Base-by-base conservation (phyloP, 2,888 invertebrate genomes). In the Luperina nickerlii region DNA sequence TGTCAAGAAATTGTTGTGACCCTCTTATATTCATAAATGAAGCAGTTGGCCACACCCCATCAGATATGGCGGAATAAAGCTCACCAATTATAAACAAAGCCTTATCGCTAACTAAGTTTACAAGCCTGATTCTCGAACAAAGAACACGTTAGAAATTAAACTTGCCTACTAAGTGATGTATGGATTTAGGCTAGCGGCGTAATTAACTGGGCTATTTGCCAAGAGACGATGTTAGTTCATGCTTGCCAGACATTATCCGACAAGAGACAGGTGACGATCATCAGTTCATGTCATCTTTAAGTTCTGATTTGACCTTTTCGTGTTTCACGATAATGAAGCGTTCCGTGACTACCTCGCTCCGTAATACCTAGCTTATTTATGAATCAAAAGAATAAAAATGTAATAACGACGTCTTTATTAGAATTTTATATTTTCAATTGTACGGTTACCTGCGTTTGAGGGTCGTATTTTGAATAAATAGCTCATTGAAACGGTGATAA, bases 31-130 rank as follows among this genome's bases (percentile, higher is more conserved):
- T 87, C 82, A 89, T 89, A 88, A 89, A 86, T 84, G 86, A 89
- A 89, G 82, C 87, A 79, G 84, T 83, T 81, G 72, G 80, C 63
- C 69, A 77, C 72, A 79, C 83, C 82, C 88, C 68, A 89, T 89
- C 89, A 79, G 89, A 89, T 89, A 89, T 81, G 75, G 76, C 69
- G 69, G 79, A 79, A 88, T 88, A 85, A 89, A 82, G 87, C 82
- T 87, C 73, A 81, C 83, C 81, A 88, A 88, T 88, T 89, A 89
- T 81, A 89, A 88, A 89, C 89, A 89, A 89, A 75, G 75, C 73
- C 82, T 87, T 90, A 90, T 84, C 87, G 83, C 65, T 83, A 82
- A 86, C 81, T 65, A 65, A 89, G 84, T 90, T 84, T 82, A 83
- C 82, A 82, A 87, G 82, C 78, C 8, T 83, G 77, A 87, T 75